A percentile compares a stretch with the other conserved stretches of the same genome.
phyloP scores from a whole-genome alignment of 1,140 invertebrate species.

The Microplitis mediator region DNA sequence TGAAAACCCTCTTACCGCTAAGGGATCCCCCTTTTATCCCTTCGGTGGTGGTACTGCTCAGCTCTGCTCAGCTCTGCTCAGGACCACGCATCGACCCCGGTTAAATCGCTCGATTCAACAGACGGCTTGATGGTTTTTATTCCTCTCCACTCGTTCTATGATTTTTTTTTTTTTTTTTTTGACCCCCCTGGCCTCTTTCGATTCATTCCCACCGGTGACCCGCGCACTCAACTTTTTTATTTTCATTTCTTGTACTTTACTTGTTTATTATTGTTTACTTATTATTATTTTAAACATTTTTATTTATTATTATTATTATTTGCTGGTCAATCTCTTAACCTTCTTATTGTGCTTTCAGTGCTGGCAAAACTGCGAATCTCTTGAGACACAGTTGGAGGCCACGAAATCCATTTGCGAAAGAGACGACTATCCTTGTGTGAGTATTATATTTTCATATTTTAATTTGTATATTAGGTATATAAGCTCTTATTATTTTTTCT shows the following conservation, averaged over 20 bases:
- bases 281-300: constrained; percentile 4
- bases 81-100: constrained; percentile 23
- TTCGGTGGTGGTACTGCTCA: not conserved
- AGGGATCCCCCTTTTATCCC: not conserved
- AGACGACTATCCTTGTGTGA: constrained; percentile 72
- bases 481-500: constrained; percentile 16
- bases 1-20: constrained; percentile 25
- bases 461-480: constrained; percentile 23
- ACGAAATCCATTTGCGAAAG: constrained; percentile 72
- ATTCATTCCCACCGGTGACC: constrained; percentile 32
- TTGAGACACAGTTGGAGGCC: constrained; percentile 76
- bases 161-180: constrained; percentile 28
- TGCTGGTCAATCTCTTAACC: constrained; percentile 9
- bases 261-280: not conserved
- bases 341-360: constrained; percentile 70
- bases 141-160: constrained; percentile 29
- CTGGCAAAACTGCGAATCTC: constrained; percentile 78
- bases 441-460: constrained; percentile 50
- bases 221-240: too few species aligned
- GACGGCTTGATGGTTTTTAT: constrained; percentile 44
- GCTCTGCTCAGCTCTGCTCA: constrained; percentile 17
- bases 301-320: constrained; percentile 21
- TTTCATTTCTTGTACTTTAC: too few species aligned
- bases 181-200: constrained; percentile 24
- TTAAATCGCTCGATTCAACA: constrained; percentile 40